phyloP scores from a whole-genome alignment of 2,113 vertebrate species.

The Cyanoliseus patagonus region DNA sequence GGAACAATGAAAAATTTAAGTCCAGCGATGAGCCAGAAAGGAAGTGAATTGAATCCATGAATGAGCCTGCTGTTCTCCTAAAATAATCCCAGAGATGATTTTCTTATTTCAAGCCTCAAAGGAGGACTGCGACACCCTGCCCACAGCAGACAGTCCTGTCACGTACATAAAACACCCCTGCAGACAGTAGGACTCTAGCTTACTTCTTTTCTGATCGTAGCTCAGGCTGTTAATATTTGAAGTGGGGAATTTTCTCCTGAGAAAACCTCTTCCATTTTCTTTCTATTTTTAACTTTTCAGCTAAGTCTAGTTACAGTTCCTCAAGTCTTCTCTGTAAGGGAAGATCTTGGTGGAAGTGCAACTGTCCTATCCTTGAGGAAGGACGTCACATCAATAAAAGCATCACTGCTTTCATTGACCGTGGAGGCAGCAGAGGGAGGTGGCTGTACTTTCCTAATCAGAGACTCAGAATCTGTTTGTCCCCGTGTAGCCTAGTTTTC shows the following conservation, averaged over 20 bases:
- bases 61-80: slow-evolving; percentile 43
- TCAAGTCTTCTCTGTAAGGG: not conserved
- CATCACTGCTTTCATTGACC: not conserved
- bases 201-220: not conserved
- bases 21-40: not conserved
- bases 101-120: slow-evolving; percentile 25
- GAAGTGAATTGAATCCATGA: slow-evolving; percentile 21
- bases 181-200: slow-evolving; percentile 28
- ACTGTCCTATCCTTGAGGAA: not conserved
- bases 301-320: not conserved
- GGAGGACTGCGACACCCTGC: not conserved
- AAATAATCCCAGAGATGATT: slow-evolving; percentile 37
- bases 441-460: slow-evolving; percentile 15
- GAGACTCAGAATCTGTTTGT: not conserved
- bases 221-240: slow-evolving; percentile 17
- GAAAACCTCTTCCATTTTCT: not conserved
- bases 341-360: not conserved
- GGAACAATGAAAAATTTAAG: slow-evolving; percentile 38
- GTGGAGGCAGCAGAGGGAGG: not conserved
- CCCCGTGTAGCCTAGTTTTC: not conserved
- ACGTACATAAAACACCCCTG: not conserved
- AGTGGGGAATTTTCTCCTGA: not conserved
- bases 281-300: not conserved
- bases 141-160: slow-evolving; percentile 22
- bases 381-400: not conserved